Conservation (phyloP, 2,888 invertebrate species). For the Tipula vernalis region DNA sequence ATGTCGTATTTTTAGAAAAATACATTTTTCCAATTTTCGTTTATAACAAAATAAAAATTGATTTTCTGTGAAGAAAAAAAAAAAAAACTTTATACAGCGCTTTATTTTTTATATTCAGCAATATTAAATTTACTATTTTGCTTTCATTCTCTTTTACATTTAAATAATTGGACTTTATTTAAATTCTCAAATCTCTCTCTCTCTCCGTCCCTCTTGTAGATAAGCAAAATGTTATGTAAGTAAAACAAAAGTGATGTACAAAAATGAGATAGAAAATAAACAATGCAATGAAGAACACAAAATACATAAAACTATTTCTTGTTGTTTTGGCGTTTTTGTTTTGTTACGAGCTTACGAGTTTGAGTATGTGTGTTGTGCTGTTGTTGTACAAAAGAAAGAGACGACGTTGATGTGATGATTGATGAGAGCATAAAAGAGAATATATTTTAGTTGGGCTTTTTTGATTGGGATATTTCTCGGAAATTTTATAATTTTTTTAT, state of each 20-base stretch:
- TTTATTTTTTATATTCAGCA: background rate
- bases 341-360: background rate
- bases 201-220: background rate
- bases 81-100: background rate
- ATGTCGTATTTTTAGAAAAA: background rate
- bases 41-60: background rate
- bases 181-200: background rate
- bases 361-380: background rate
- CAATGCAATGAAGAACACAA: background rate
- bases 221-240: background rate
- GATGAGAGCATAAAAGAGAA: background rate
- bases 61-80: background rate
- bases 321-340: background rate
- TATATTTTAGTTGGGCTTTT: background rate
- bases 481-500: background rate
- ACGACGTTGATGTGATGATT: background rate
- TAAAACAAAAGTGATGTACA: background rate
- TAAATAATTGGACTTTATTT: background rate
- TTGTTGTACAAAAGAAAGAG: background rate
- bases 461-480: background rate
- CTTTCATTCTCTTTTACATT: background rate
- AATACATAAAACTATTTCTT: background rate
- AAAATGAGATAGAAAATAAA: background rate
- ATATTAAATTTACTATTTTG: background rate
- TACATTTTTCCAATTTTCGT: background rate